These are phyloP conservation scores for Zoanthus sansibaricus DNA, from an alignment of 92 coral and sea anemone genomes.

Conservation along the genomic window DNA sequence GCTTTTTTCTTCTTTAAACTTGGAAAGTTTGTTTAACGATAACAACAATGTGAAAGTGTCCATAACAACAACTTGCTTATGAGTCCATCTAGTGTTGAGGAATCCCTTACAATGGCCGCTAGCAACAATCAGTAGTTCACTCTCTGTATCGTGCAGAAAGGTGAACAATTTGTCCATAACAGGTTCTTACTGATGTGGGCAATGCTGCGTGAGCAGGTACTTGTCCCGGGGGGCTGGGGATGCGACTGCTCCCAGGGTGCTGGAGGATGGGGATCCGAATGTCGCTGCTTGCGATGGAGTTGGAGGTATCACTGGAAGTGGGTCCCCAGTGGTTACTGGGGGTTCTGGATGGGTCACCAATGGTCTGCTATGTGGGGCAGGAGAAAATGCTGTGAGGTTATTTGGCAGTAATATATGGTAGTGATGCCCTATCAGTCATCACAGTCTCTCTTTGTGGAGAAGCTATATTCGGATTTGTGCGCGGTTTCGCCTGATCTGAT, in stretches of 20 bases:
- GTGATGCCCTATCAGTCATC: background rate
- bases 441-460: constrained; percentile 1
- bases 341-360: background rate
- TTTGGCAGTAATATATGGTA: constrained; percentile 15
- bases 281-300: too few species aligned
- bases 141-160: background rate
- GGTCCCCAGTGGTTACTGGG: too few species aligned
- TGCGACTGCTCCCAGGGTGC: too few species aligned
- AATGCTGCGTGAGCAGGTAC: background rate
- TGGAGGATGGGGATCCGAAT: too few species aligned
- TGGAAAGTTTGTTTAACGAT: too few species aligned
- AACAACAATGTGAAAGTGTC: background rate
- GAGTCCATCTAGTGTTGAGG: constrained; percentile 5
- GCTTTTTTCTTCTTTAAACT: background rate
- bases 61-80: background rate
- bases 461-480: constrained; percentile 38
- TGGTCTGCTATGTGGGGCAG: background rate
- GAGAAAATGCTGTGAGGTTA: background rate
- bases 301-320: too few species aligned
- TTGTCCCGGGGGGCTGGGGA: background rate
- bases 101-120: background rate
- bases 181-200: background rate
- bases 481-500: constrained; percentile 41
- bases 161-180: background rate
- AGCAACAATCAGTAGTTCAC: background rate